Evolutionary conservation across 37 sponge, comb jelly and placozoan species (phyloP), one percentile per base, ranked within the genome.

Genomic region (Ianthella basta): DNA sequence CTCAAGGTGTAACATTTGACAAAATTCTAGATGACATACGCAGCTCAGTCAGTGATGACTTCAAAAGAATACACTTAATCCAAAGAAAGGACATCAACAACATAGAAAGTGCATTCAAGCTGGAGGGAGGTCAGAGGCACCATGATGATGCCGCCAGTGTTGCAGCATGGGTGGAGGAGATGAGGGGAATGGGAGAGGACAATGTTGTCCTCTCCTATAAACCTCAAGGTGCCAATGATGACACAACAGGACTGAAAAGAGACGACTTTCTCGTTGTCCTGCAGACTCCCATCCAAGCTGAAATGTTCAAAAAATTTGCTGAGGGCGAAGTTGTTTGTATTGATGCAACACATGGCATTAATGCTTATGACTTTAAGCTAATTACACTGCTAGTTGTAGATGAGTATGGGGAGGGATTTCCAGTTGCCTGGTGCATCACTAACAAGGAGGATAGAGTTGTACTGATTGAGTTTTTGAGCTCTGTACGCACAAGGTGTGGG

Each of bases 41-140:
- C 33, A 81, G 79, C 36, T 80, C 32, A 15, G 66, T 86, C 32
- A 15, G 66, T 86, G 60, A 59, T 30, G n/a, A 60, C 20, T 59
- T 82, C 35, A 19, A 59, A n/a, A 37, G 82, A n/a, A 61, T 82
- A 61, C 86, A 85, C 63, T 66, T 85, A 24, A 23, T 79, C 16
- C 39, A 65, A 77, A 85, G 55, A 63, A 59, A 85, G 38, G 86
- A 85, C 50, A 61, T 85, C 4, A 24, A 57, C 55, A 86, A 86
- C 72, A 86, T 86, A 36, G 59, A 86, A 61, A 34, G 77, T 25
- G n/a, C 44, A 53, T 78, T 78, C 39, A 44, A 44, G 25, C 21
- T 40, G 24, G 55, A 27, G 23, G 53, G 79, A n/a, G 53, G 40
- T 40, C 55, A 53, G 53, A 79, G 53, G 54, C 79, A 79, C 53